Conservation (phyloP, 2,113 vertebrate genomes). For the Salvator merianae region DNA sequence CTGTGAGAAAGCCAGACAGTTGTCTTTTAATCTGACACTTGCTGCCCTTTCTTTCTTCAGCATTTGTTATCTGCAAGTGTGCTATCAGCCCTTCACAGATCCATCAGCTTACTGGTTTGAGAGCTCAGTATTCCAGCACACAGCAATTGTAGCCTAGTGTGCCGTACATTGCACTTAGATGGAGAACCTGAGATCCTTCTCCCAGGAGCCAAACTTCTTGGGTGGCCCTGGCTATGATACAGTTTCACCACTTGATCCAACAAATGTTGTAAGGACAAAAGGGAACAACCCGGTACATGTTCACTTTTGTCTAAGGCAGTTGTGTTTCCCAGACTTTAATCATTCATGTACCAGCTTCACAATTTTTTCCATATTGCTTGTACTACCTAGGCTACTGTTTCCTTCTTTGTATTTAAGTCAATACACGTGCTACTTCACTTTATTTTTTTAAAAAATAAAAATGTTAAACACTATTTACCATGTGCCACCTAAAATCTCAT, state of each 20-base stretch:
- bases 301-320: background rate
- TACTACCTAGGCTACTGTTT: too few relatives aligned
- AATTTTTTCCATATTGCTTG: too few relatives aligned
- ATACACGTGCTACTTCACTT: too few relatives aligned
- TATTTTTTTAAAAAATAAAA: too few relatives aligned
- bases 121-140: background rate
- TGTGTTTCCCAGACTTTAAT: too few relatives aligned
- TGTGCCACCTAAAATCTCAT: too few relatives aligned
- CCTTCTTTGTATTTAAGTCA: too few relatives aligned
- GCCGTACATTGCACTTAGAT: background rate
- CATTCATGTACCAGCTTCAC: too few relatives aligned
- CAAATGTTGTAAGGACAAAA: background rate
- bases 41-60: conserved; percentile 2
- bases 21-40: conserved; percentile 6
- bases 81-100: background rate
- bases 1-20: conserved; percentile 15
- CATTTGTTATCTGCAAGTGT: background rate
- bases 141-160: background rate
- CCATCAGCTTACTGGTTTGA: background rate
- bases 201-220: background rate
- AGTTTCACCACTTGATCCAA: too few relatives aligned
- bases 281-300: background rate
- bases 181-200: background rate
- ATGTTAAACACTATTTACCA: too few relatives aligned
- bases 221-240: background rate